A percentile compares a stretch with the other conserved stretches of the same genome.
Evolutionary conservation across 2,888 invertebrate species (phyloP).

Genomic region (Chymomyza fuscimana): DNA sequence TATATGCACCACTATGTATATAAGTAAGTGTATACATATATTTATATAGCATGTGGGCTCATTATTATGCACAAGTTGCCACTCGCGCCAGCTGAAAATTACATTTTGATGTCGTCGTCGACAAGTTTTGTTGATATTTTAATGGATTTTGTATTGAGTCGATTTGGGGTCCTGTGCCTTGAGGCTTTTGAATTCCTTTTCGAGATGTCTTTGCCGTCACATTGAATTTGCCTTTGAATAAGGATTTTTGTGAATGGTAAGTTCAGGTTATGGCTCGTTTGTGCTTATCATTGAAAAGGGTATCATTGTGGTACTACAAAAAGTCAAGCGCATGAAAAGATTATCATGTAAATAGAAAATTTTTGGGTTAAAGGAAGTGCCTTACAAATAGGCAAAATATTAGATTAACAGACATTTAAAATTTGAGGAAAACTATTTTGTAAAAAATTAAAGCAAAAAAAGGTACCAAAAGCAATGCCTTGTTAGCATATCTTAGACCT

Average conservation of each 20-base stretch:
- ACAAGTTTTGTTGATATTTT: constrained; percentile 67
- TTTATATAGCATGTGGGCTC: constrained; percentile 31
- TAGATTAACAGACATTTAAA: not conserved
- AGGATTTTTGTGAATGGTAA: constrained; percentile 28
- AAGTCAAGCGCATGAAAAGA: not conserved
- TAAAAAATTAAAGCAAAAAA: too few species aligned
- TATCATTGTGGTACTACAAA: not conserved
- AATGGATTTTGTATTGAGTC: constrained; percentile 69
- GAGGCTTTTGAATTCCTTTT: constrained; percentile 20
- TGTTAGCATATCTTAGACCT: too few species aligned
- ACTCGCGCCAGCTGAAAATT: constrained; percentile 52
- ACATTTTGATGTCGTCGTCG: constrained; percentile 68
- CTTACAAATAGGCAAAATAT: not conserved
- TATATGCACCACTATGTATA: constrained; percentile 9
- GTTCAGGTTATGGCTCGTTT: constrained; percentile 32
- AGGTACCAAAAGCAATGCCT: too few species aligned
- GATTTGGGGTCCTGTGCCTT: constrained; percentile 27
- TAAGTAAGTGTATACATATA: not conserved
- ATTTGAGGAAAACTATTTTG: too few species aligned
- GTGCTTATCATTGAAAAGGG: constrained; percentile 38
- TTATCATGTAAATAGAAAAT: not conserved
- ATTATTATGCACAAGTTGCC: constrained; percentile 66
- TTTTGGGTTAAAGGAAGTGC: not conserved
- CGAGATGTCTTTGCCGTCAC: constrained; percentile 45
- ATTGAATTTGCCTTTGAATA: constrained; percentile 60